Evolutionary conservation across 2,888 invertebrate genomes (phyloP), one percentile per base, ranked within the genome.

Genomic region (Luffia ferchaultella): DNA sequence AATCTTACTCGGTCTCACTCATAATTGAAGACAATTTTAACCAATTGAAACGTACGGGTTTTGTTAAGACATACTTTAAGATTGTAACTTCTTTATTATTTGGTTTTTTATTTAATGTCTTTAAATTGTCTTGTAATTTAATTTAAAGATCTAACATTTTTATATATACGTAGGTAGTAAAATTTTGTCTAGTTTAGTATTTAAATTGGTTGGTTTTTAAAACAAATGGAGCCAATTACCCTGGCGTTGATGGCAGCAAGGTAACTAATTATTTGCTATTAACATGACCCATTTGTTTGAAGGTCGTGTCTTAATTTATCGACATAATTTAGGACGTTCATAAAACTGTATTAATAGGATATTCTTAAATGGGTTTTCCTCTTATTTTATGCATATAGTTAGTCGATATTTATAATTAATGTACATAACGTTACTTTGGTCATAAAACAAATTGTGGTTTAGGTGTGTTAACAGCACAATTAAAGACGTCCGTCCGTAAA

Each of bases 21-120:
- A 67, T 73, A 73, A 78, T 74, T 78, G 61, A 66, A 70, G 59
- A 62, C 73, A 79, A 79, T 80, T 80, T 64, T 74, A 67, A 62
- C 42, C 76, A 82, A 79, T 82, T 80, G 76, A 73, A 20, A 18
- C 30, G 40, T 30, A 15, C 20, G 49, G 18, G 16, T 2, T 18
- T 45, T 45, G 16, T 45, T 3, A 18, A 45, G 19, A 45, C n/a
- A 16, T 15, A 16, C 16, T 44, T 16, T 44, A 18, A 18, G 44
- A 42, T 44, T 18, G 17, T 12, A 16, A 16, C 16, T 7, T 44
- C n/a, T 43, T 17, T 43, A 7, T 43, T 16, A 43, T 43, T 43
- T 43, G n/a, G 3, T 43, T 3, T 16, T 43, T 43, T 43, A 16
- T n/a, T 16, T 43, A 16, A n/a, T 43, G 17, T 43, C n/a, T 7